A percentile compares a stretch with the other conserved stretches of the same genome.
These are phyloP conservation scores for Spongilla lacustris DNA, from an alignment of 37 sponge, comb jelly and placozoan genomes.

Conservation along the genomic window DNA sequence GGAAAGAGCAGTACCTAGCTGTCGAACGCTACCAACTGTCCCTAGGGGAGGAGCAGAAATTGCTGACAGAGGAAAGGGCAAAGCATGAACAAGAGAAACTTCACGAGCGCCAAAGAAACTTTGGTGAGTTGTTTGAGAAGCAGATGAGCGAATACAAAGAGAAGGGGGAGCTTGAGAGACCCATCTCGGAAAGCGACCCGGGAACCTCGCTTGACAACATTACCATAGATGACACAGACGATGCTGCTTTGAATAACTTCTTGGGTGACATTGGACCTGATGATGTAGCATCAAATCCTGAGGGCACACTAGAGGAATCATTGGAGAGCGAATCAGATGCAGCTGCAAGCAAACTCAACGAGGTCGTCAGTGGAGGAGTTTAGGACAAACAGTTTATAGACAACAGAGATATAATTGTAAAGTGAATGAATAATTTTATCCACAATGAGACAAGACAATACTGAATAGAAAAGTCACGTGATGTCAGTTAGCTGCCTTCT, in stretches of 20 bases:
- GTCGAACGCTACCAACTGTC: constrained; percentile 14
- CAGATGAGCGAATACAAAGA: constrained; percentile 62
- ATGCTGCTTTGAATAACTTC: constrained; percentile 56
- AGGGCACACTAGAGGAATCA: not conserved
- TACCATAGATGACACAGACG: constrained; percentile 65
- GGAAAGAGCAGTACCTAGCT: constrained; percentile 19
- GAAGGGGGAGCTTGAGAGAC: constrained; percentile 45
- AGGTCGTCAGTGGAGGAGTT: not conserved
- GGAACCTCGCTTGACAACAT: constrained; percentile 45
- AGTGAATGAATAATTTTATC: not conserved
- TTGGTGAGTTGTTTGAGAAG: constrained; percentile 64
- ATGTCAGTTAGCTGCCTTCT: not conserved
- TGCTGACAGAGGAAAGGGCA: constrained; percentile 1
- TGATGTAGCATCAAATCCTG: not conserved
- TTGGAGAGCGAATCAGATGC: not conserved
- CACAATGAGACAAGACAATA: not conserved
- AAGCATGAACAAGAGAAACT: constrained; percentile 22
- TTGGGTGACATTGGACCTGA: constrained; percentile 53
- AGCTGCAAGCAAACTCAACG: not conserved
- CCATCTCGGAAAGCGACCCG: constrained; percentile 7
- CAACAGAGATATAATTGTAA: not conserved
- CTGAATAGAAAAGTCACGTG: not conserved
- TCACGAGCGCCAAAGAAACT: constrained; percentile 59
- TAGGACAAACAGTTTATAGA: not conserved
- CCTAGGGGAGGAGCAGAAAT: constrained; percentile 38